Conservation (phyloP, 2,113 vertebrate species). For the Corvus cornix region DNA sequence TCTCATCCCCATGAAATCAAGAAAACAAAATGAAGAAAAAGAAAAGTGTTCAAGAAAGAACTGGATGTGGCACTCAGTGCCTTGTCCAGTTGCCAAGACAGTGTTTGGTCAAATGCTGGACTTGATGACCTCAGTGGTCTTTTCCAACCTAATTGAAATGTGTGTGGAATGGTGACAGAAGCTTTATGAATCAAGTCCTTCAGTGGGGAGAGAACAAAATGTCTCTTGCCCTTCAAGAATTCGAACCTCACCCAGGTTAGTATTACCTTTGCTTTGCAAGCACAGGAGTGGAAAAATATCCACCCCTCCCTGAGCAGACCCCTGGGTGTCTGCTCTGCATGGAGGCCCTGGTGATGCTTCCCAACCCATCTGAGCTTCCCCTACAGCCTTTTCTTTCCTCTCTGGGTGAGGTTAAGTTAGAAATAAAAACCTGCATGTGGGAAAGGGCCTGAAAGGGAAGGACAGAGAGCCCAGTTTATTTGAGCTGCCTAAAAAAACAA, state of each 20-base stretch:
- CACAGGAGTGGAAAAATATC: background rate
- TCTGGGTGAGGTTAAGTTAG: background rate
- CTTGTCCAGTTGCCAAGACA: background rate
- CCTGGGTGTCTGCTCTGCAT: background rate
- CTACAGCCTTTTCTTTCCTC: background rate
- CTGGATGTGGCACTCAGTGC: background rate
- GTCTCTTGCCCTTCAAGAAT: background rate
- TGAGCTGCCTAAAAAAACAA: background rate
- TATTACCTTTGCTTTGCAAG: background rate
- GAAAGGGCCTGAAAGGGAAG: background rate
- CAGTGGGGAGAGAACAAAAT: background rate
- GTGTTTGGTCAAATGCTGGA: background rate
- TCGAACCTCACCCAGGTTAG: background rate
- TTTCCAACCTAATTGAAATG: background rate
- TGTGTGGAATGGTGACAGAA: background rate
- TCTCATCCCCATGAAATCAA: background rate
- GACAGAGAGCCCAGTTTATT: background rate
- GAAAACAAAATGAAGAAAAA: background rate
- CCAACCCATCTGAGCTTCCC: background rate
- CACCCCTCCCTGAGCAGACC: background rate
- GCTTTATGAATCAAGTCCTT: background rate
- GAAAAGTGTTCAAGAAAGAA: background rate
- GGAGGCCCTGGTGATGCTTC: background rate
- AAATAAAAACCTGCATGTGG: background rate
- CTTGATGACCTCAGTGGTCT: background rate